Percentiles rank a stretch among this genome's conserved stretches.
These are phyloP conservation scores for Myocastor coypus DNA, from an alignment of 2,113 vertebrate genomes.

Conservation along the genomic window DNA sequence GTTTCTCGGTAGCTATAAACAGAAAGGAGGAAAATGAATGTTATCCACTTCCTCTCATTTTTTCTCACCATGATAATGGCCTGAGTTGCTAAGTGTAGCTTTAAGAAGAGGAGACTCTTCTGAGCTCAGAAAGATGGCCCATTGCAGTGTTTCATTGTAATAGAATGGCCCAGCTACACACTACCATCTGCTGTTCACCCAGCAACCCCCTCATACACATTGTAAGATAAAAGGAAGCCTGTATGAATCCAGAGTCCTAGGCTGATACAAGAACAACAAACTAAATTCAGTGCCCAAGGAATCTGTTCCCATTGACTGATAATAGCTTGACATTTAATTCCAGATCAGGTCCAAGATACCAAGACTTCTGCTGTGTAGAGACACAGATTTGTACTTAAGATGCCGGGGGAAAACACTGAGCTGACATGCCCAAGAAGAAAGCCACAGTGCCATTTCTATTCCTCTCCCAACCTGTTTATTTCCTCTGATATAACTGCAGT, in stretches of 20 bases:
- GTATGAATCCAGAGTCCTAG: background rate
- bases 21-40: conserved; percentile 63
- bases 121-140: conserved; percentile 54
- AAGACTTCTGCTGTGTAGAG: background rate
- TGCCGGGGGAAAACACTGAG: background rate
- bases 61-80: conserved; percentile 59
- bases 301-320: background rate
- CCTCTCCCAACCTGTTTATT: background rate
- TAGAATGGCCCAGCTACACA: background rate
- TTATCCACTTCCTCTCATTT: conserved; percentile 69
- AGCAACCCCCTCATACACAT: background rate
- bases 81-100: conserved; percentile 48
- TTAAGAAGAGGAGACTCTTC: conserved; percentile 39
- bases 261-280: background rate
- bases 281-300: background rate
- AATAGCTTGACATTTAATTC: background rate
- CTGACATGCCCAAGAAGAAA: background rate
- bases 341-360: background rate
- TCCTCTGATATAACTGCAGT: background rate
- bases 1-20: conserved; percentile 81
- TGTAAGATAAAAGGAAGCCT: background rate
- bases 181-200: background rate
- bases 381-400: background rate
- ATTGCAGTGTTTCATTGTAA: background rate
- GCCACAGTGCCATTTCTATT: background rate